Base-by-base conservation (phyloP, 2,797 vertebrate species). In the Pantherophis alleghaniensis region DNA sequence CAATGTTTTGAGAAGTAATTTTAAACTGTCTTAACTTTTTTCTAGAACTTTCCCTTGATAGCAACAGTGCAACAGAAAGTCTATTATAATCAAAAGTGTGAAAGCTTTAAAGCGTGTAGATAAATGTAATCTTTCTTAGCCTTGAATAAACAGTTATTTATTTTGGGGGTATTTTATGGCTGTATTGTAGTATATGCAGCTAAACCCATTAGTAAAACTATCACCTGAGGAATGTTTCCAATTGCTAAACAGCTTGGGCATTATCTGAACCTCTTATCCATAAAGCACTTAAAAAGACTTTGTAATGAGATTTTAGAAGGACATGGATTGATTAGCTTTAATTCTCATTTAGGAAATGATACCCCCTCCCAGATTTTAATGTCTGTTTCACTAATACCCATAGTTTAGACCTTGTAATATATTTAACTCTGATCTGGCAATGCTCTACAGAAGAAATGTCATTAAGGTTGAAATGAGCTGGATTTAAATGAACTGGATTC, bases 251-350 rank as follows among this genome's bases (percentile, higher is more conserved):
- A 96, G 92, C 93, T 96, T 94, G 94, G 92, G 92, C 92, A 90
- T 94, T 94, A 90, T 92, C 92, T 86, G 91, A 94, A 92, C 92
- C 92, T 96, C 91, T 95, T 96, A 93, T 63, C 95, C 66, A 92
- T 96, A 95, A 95, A 96, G 93, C 92, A 94, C 95, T 96, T 96
- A 94, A 93, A 91, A 93, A 91, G 94, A 90, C 61, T 95, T 96
- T 93, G 92, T 93, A 95, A 97, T 92, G 91, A 95, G 95, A 93
- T 96, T 96, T 96, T 95, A 96, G 94, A 96, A 94, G 94, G 95
- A 95, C 91, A 57, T 92, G 53, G 95, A 97, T 96, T 96, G 96
- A 96, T 97, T 92, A 95, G 93, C 69, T 95, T 95, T 96, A 94
- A 93, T 59, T 11, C 69, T 95, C 91, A 28, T 92, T 95, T 93